Base-by-base conservation (phyloP, 2,113 vertebrate species). In the Speoplatyrhinus poulsoni region DNA sequence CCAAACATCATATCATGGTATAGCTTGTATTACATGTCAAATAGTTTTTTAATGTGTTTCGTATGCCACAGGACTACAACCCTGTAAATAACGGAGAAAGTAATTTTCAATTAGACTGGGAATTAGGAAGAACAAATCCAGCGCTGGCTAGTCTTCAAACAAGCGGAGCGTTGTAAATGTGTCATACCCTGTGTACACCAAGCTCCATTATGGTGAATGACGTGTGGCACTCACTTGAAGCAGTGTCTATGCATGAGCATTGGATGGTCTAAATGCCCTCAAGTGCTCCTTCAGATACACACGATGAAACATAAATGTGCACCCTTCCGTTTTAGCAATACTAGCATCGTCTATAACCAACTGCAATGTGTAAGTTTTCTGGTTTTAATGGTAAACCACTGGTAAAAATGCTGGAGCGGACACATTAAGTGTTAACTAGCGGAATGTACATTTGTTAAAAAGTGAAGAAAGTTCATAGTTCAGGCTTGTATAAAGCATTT, bases 211-310 rank as follows among this genome's bases (percentile, higher is more conserved):
- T 49, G 59, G 26, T n/a, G 60, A 53, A 13, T 15, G 12, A 15
- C 32, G 16, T 67, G 46, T 54, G 49, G 65, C 26, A 19, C 52
- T 54, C 60, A 6, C 17, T 41, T 13, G 36, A 41, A 53, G 10
- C 53, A 47, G 8, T 60, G 41, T 49, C 10, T 41, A n/a, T 33
- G 46, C 46, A 60, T 66, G 57, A 53, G 46, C 52, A 58, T 53
- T 50, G 65, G 65, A 71, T 4, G 17, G n/a, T 76, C 64, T 60
- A 16, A 64, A 75, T 36, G 69, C 58, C 56, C 64, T 82, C 76
- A 72, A 59, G 64, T 70, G 59, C 57, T 36, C 32, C 66, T 73
- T 56, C 26, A 66, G 65, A 60, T 59, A 11, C 47, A 79, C 12
- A 41, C 7, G 36, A 41, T 41, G 7, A 41, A n/a, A 6, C 12